phyloP scores from a whole-genome alignment of 2,888 invertebrate species.

The Timandra comae region DNA sequence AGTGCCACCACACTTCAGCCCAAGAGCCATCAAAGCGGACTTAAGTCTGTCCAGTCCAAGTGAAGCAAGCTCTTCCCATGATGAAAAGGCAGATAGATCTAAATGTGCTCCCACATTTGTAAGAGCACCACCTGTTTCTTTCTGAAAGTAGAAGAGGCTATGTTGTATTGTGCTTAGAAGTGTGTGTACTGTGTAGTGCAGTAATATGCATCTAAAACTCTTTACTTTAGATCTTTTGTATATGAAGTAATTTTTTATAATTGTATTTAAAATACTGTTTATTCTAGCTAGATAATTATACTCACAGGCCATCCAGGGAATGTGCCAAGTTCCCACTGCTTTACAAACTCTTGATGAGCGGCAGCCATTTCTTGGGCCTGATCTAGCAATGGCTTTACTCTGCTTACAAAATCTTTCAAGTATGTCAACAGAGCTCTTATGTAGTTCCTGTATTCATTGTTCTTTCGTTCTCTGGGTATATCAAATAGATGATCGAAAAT shows the following conservation, averaged over 20 bases:
- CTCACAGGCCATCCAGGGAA: slow-evolving; percentile 96
- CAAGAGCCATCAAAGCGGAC: slow-evolving; percentile 96
- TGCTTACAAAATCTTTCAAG: slow-evolving; percentile 86
- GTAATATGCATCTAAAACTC: too few species aligned
- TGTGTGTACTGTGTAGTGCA: not conserved
- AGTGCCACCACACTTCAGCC: slow-evolving; percentile 98
- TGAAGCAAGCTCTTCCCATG: slow-evolving; percentile 97
- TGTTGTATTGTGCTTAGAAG: too few species aligned
- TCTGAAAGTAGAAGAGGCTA: slow-evolving; percentile 70
- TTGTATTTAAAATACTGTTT: too few species aligned
- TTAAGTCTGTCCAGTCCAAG: slow-evolving; percentile 97
- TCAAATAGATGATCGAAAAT: slow-evolving; percentile 97
- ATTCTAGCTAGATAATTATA: too few species aligned
- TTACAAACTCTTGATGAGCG: slow-evolving; percentile 87
- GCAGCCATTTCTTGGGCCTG: slow-evolving; percentile 86
- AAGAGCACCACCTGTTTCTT: slow-evolving; percentile 95
- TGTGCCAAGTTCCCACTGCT: slow-evolving; percentile 91
- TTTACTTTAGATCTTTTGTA: too few species aligned
- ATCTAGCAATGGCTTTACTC: slow-evolving; percentile 92
- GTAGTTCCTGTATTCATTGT: slow-evolving; percentile 91
- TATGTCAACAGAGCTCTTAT: slow-evolving; percentile 90
- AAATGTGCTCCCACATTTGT: slow-evolving; percentile 97
- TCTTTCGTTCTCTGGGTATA: slow-evolving; percentile 93
- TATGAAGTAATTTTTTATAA: too few species aligned
- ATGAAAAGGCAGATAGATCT: slow-evolving; percentile 98